Percentiles rank a stretch among this genome's conserved stretches.
Conservation (phyloP, 1,140 invertebrate species). For the Helicoverpa armigera region DNA sequence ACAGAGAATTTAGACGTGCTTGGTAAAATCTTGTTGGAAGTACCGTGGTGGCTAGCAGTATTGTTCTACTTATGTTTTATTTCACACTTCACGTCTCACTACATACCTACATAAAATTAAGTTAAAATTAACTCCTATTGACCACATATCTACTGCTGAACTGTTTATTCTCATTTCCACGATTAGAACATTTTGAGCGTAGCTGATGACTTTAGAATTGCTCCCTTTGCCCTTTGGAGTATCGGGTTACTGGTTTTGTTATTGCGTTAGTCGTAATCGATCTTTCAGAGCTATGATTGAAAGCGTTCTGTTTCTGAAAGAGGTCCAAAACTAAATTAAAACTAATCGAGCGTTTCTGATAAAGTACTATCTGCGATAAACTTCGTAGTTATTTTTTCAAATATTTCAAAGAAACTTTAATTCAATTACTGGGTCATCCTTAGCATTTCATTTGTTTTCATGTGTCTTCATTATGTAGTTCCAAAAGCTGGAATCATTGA, state of each 20-base stretch:
- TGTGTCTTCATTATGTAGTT: not conserved
- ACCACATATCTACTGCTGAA: too few relatives aligned
- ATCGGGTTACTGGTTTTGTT: not conserved
- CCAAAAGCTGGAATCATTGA: too few relatives aligned
- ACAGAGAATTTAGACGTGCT: slow-evolving; percentile 43
- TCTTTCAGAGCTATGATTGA: not conserved
- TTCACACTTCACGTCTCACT: not conserved
- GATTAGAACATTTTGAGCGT: too few relatives aligned
- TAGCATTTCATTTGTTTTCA: not conserved
- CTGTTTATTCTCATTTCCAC: too few relatives aligned
- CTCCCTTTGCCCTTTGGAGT: too few relatives aligned
- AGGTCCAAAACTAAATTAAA: not conserved
- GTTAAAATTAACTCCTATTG: too few relatives aligned
- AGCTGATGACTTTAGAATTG: too few relatives aligned
- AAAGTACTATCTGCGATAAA: not conserved
- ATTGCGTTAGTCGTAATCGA: not conserved
- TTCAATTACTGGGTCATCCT: not conserved
- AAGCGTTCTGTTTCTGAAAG: not conserved
- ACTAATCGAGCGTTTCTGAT: not conserved
- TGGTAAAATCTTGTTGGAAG: slow-evolving; percentile 29
- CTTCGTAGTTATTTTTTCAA: not conserved
- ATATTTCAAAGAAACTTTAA: too few relatives aligned
- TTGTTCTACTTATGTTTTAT: slow-evolving; percentile 6
- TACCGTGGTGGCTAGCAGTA: not conserved
- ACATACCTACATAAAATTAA: too few relatives aligned